Base-by-base conservation (phyloP, 2,113 vertebrate species). In the Phalacrocorax aristotelis region DNA sequence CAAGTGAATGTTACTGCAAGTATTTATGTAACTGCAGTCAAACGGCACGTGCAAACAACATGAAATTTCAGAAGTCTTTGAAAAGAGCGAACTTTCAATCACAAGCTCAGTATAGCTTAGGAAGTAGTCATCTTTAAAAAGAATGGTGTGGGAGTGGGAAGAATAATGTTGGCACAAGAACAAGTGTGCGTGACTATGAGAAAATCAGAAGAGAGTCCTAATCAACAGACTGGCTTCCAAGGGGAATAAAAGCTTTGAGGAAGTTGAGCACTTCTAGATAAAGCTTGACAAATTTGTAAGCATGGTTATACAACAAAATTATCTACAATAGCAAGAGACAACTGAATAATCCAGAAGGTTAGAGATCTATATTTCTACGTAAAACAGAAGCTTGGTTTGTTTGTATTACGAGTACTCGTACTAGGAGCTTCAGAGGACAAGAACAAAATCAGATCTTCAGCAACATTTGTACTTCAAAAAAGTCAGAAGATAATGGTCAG, bases 21-120 rank as follows among this genome's bases (percentile, higher is more conserved):
- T 65, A 74, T 72, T 96, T 88, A 77, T 17, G 60, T 66, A 95
- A 95, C 81, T 93, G 68, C 78, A 68, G 42, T 87, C 30, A 91
- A 87, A 87, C 4, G 5, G 36, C 34, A 66, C 8, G n/a, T 54
- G 64, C 74, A 87, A 95, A 91, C 4, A 87, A 52, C 51, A 91
- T 40, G 44, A 79, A 61, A 55, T 69, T 90, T 84, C 89, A 76
- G 32, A 93, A 85, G n/a, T 49, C 22, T 94, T 72, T 70, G 36
- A 79, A 64, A 89, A 82, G 51, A 83, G 8, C 22, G 12, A 91
- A 65, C 32, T 70, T 61, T 32, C 38, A 84, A 65, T 64, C 61
- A 29, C 29, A 85, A 95, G 23, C 52, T 94, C 70, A 52, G 25
- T 27, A 64, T 3, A 93, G 48, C 40, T 79, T 69, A 94, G 44